Conservation (phyloP, 92 coral and sea anemone genomes). For the Zoanthus gigantus region DNA sequence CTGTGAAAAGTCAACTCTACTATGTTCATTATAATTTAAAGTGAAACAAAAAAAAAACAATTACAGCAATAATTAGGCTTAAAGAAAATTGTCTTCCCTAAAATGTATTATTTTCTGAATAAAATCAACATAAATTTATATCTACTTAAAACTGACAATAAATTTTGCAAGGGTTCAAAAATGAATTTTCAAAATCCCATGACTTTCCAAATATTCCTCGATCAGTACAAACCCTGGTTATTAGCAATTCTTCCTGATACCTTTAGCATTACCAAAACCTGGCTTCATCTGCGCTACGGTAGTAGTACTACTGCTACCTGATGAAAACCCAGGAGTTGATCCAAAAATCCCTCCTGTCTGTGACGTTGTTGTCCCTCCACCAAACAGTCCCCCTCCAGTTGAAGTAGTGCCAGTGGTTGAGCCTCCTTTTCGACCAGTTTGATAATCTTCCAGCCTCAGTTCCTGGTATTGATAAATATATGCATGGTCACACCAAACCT, state of each 20-base stretch:
- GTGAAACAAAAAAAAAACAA: too few relatives aligned
- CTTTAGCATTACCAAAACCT: constrained; percentile 58
- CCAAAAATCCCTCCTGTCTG: constrained; percentile 46
- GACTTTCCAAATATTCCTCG: background rate
- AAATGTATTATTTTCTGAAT: too few relatives aligned
- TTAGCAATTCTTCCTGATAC: constrained; percentile 19
- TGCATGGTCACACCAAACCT: background rate
- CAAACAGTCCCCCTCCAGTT: constrained; percentile 64
- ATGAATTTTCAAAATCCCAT: background rate
- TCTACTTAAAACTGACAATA: too few relatives aligned
- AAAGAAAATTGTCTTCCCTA: too few relatives aligned
- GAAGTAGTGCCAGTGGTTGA: constrained; percentile 63
- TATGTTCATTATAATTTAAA: too few relatives aligned
- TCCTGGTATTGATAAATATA: constrained; percentile 64
- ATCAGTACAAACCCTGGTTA: constrained; percentile 7
- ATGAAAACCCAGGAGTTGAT: constrained; percentile 43
- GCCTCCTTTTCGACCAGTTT: constrained; percentile 91
- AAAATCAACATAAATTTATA: too few relatives aligned
- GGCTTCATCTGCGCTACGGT: constrained; percentile 52
- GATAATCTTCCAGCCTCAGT: constrained; percentile 93
- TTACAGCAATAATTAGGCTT: too few relatives aligned
- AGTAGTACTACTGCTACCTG: constrained; percentile 55
- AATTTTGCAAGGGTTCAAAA: background rate
- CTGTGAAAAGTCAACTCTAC: too few relatives aligned
- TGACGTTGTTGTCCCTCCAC: constrained; percentile 62